Evolutionary conservation across 2,797 vertebrate genomes (phyloP), one percentile per base, ranked within the genome.

Genomic region (Manis pentadactyla): DNA sequence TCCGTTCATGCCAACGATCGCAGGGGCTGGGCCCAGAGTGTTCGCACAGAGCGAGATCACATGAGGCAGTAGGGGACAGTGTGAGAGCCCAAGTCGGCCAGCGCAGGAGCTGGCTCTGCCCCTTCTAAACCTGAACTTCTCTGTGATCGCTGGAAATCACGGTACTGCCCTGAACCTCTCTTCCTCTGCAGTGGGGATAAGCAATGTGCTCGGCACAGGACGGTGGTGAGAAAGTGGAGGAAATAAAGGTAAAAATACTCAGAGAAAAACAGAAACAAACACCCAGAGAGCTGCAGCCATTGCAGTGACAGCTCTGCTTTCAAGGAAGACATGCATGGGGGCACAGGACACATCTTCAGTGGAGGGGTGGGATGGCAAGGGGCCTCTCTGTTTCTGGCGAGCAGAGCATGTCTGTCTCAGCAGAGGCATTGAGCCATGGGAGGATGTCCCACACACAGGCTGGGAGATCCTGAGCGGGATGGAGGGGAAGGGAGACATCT

Each of bases 71-170:
- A 31, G 0, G 0, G 34, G 75, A 42, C 55, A 18, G 12, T 0
- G 0, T 63, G 39, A 66, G 86, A 79, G 71, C 19, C 39, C 84
- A 77, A 55, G 61, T 55, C 63, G 37, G 21, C 51, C 51, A 51
- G 66, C 18, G 10, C 18, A 18, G 49, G 27, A n/a, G 57, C 69
- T 74, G 66, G 25, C 66, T 71, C 61, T 77, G 61, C 63, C 71
- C 87, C 46, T 27, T 57, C 90, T 74, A 9, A 61, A 93, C 29
- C 49, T 46, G 46, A 93, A 87, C 59, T 87, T 92, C 53, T 42
- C 88, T 51, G 75, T 29, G n/a, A 78, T 77, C 77, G 77, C 61
- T n/a, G 51, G 61, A 92, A 95, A 66, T 95, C 92, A 79, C 0
- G 0, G 34, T 2, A 81, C 53, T 87, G 61, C 64, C 10, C 53